Evolutionary conservation across 2,797 vertebrate species (phyloP).

Genomic region (Oryzias sinensis): DNA sequence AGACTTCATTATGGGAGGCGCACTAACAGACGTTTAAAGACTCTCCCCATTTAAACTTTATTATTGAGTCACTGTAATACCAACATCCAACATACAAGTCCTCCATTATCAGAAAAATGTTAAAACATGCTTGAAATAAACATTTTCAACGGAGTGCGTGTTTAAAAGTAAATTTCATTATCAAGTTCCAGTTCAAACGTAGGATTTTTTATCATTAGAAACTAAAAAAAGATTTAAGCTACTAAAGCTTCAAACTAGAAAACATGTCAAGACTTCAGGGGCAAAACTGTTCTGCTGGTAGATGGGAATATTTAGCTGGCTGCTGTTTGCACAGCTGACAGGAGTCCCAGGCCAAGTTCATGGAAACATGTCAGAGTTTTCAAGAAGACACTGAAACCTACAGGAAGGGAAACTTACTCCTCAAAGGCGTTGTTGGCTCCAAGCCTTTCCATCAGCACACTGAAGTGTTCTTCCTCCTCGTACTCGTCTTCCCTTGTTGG

Average conservation of each 20-base stretch:
- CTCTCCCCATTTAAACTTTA: too few species aligned
- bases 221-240: not conserved
- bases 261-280: not conserved
- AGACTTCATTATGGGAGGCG: not conserved
- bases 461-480: conserved; percentile 88
- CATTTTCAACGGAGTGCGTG: too few species aligned
- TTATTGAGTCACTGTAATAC: too few species aligned
- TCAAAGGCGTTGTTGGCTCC: conserved; percentile 85
- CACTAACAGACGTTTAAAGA: too few species aligned
- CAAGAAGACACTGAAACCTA: not conserved
- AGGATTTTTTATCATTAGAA: not conserved
- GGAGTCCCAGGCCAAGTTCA: conserved; percentile 25
- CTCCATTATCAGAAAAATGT: too few species aligned
- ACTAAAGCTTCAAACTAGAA: not conserved
- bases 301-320: conserved; percentile 28
- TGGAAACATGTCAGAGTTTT: not conserved
- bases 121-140: too few species aligned
- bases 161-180: too few species aligned
- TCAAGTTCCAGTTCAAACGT: too few species aligned
- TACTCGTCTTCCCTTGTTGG: conserved; percentile 58
- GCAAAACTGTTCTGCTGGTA: not conserved
- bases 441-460: conserved; percentile 84
- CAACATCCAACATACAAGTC: too few species aligned
- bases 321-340: conserved; percentile 47
- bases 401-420: conserved; percentile 78